Evolutionary conservation across 2,113 vertebrate genomes (phyloP), one percentile per base, ranked within the genome.

Genomic region (Triplophysa rosa): DNA sequence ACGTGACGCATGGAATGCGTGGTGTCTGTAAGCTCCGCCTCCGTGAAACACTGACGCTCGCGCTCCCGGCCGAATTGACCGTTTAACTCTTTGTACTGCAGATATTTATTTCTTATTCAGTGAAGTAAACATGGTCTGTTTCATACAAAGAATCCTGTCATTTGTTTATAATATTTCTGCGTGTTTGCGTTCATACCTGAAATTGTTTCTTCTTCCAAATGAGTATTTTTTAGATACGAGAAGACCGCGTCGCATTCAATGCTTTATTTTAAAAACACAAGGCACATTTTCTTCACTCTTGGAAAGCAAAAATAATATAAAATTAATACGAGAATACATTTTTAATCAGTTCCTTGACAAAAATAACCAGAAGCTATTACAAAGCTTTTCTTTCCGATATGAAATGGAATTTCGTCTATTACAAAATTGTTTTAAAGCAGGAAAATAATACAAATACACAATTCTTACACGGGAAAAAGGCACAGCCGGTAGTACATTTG

Each of bases 401-500:
- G 75, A 90, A 89, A 82, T 87, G 86, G 88, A 90, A 89, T 89
- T 84, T 89, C 88, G 87, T 90, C 86, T 90, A 88, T 92, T 91
- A 90, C 90, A 89, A 90, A 91, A 90, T 89, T 87, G 91, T 84
- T 88, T 91, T 92, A 91, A 94, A 93, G 92, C 92, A 93, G 90
- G 90, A 94, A 94, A 94, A 94, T 92, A 92, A 94, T 92, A 92
- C 93, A 95, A 95, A 93, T 96, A 95, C 94, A 94, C 79, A 88
- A 83, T 80, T 88, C 76, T 92, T 94, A 93, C 92, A 93, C 90
- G 92, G 33, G 1, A 93, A 90, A 87, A 97, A 99, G 95, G 95
- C 96, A 99, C 96, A 93, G 94, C 94, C 93, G 95, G 94, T 93
- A 94, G 91, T 92, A 94, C 86, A 90, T 87, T 90, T 87, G 86